Evolutionary conservation across 2,888 invertebrate species (phyloP), one percentile per base, ranked within the genome.

Genomic region (Aspidiotus destructor): DNA sequence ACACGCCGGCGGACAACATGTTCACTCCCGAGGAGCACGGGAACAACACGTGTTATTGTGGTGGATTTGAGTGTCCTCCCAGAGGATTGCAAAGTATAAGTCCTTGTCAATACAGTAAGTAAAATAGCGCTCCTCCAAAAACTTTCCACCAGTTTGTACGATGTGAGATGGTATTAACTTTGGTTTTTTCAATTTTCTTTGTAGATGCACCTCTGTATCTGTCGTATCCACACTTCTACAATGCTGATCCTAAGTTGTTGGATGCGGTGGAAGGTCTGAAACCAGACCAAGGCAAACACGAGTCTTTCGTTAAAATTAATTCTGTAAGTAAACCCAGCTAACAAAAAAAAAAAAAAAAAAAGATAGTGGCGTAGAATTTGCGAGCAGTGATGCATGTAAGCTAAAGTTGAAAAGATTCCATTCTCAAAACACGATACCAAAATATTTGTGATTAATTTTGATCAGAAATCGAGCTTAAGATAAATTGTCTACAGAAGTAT

Each of bases 211-310:
- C 94, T 0, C 87, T 94, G 0, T 90, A 89, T 73, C 80, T 93
- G 9, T 94, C 93, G 0, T 90, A 87, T 77, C 93, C 93, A 0
- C 94, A 94, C 76, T 95, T 93, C 78, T 88, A 86, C 76, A 86
- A 89, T 72, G 87, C 90, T 0, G 88, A 90, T 75, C 85, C 85
- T 0, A 79, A 78, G 13, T 80, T 91, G 0, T 75, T 86, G 15
- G 78, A 84, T 0, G 82, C 83, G 0, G 85, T 91, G 13, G 85
- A 86, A 63, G 92, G 92, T 2, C 79, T 92, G 9, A 80, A 81
- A 3, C 91, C 92, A 0, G 78, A 82, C 10, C 79, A 82, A 73
- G 81, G 85, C 64, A 81, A 83, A 69, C 92, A 92, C 74, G 84
- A 84, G 74, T 86, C 88, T 0, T 90, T 85, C 76, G 86, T 92